These are phyloP conservation scores for Octomys mimax DNA, from an alignment of 2,797 vertebrate genomes.

Conservation along the genomic window DNA sequence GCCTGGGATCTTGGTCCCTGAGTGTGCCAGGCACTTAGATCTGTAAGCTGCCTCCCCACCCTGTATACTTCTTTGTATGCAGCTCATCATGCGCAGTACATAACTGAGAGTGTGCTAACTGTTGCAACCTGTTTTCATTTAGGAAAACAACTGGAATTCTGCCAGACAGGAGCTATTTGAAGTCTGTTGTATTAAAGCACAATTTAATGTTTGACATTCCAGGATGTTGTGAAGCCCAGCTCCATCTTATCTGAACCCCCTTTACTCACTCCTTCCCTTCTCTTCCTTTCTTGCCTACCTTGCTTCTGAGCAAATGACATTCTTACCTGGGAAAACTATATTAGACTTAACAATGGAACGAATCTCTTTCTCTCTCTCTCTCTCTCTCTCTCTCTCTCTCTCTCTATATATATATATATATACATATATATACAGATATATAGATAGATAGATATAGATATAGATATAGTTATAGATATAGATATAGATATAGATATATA, in stretches of 20 bases:
- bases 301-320: neutral
- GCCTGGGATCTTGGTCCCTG: no score
- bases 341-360: neutral
- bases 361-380: neutral
- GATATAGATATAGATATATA: neutral
- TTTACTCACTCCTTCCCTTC: neutral
- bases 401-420: no score
- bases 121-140: constrained; percentile 12
- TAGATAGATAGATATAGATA: no score
- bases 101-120: neutral
- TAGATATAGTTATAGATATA: no score
- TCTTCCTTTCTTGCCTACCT: neutral
- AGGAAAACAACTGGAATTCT: neutral
- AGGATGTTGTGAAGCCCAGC: neutral
- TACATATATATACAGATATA: neutral
- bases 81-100: neutral
- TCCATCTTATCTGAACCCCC: neutral
- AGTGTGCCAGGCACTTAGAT: no score
- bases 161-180: neutral
- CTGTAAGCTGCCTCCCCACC: no score
- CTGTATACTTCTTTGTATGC: neutral
- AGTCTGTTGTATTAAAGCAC: neutral
- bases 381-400: no score
- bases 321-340: neutral
- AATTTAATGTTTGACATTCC: neutral